These are phyloP conservation scores for Apodemia mormo DNA, from an alignment of 2,888 invertebrate species.

Conservation along the genomic window DNA sequence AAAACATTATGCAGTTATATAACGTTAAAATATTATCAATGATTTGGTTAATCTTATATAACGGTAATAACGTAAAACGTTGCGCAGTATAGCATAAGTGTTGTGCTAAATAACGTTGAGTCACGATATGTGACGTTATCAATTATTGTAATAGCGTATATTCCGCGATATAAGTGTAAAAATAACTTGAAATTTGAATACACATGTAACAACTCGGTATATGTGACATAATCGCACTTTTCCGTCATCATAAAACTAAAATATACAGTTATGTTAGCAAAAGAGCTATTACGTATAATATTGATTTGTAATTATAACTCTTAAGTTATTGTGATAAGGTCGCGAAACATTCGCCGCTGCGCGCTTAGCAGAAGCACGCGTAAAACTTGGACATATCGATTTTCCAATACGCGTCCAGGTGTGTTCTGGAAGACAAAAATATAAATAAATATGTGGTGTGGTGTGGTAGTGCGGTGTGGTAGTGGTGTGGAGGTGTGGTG, in stretches of 20 bases:
- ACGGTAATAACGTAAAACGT: too few relatives aligned
- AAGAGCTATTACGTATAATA: conserved; percentile 14
- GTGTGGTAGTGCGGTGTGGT: conserved; percentile 38
- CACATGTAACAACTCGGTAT: not conserved
- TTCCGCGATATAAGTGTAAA: too few relatives aligned
- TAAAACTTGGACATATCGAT: conserved; percentile 68
- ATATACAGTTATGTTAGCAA: conserved; percentile 13
- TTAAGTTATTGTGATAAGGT: not conserved
- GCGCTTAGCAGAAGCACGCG: conserved; percentile 68
- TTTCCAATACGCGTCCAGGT: conserved; percentile 57
- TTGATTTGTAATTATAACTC: conserved; percentile 13
- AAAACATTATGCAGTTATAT: too few relatives aligned
- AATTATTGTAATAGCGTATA: too few relatives aligned
- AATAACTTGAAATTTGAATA: not conserved
- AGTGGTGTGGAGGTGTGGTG: too few relatives aligned
- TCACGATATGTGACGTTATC: too few relatives aligned
- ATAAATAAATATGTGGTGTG: conserved; percentile 22
- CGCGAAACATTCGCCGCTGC: not conserved
- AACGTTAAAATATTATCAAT: too few relatives aligned
- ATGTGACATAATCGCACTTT: not conserved
- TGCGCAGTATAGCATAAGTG: too few relatives aligned
- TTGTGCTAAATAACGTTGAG: too few relatives aligned
- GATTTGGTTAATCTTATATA: too few relatives aligned
- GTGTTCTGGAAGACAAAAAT: conserved; percentile 51
- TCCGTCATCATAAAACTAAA: not conserved